Conservation (phyloP, 2,888 invertebrate species). For the Baccha elongata region DNA sequence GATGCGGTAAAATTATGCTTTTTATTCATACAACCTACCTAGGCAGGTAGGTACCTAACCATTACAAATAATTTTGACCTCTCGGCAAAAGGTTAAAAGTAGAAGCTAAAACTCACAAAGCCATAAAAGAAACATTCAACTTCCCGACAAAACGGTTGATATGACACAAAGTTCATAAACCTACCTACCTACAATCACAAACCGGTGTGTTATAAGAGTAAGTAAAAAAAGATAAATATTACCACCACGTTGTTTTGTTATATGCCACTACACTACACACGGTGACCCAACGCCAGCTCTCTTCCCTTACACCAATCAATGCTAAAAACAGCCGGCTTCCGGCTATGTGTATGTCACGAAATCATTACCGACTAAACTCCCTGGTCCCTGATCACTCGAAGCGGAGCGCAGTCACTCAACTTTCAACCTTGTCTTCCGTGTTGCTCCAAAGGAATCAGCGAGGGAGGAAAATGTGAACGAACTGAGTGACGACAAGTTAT, state of each 20-base stretch:
- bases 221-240: background rate
- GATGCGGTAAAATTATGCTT: no score
- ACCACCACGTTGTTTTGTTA: conserved; percentile 1
- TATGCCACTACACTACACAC: conserved; percentile 8
- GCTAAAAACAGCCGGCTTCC: background rate
- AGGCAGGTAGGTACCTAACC: no score
- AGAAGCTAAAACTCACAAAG: conserved; percentile 33
- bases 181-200: background rate
- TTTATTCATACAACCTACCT: no score
- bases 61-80: conserved; percentile 11
- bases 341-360: conserved; percentile 7
- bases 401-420: conserved; percentile 62
- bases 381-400: conserved; percentile 32
- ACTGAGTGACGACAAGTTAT: conserved; percentile 53
- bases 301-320: background rate
- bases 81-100: conserved; percentile 33
- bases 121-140: conserved; percentile 44
- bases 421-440: conserved; percentile 48
- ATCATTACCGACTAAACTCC: conserved; percentile 22
- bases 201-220: background rate
- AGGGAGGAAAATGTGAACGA: conserved; percentile 57
- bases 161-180: background rate
- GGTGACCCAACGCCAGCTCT: conserved; percentile 31
- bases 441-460: background rate
- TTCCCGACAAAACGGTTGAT: conserved; percentile 34